These are phyloP conservation scores for Aspidiotus destructor DNA, from an alignment of 2,888 invertebrate genomes.

Conservation along the genomic window DNA sequence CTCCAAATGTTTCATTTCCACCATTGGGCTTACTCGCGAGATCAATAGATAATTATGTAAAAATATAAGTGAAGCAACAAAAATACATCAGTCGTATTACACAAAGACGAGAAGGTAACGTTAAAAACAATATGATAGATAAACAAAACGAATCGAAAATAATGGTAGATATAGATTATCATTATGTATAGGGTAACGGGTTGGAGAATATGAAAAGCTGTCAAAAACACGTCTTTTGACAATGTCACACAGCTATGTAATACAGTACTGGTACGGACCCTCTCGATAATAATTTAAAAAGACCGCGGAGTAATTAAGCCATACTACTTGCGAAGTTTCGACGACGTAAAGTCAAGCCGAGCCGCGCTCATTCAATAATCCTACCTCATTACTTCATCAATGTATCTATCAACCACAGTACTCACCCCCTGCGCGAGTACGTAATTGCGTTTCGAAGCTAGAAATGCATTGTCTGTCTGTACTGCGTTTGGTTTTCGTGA, in stretches of 20 bases:
- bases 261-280: slow-evolving; percentile 19
- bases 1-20: no score
- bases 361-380: slow-evolving; percentile 34
- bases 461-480: slow-evolving; percentile 11
- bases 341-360: slow-evolving; percentile 33
- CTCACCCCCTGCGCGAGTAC: slow-evolving; percentile 16
- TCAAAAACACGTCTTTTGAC: slow-evolving; percentile 26
- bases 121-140: no score
- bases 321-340: slow-evolving; percentile 22
- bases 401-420: slow-evolving; percentile 30
- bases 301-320: slow-evolving; percentile 33
- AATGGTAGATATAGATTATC: no score
- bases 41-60: no score
- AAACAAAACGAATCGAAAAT: no score
- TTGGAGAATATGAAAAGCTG: slow-evolving; percentile 30
- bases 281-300: slow-evolving; percentile 31
- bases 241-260: slow-evolving; percentile 3
- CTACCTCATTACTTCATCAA: slow-evolving; percentile 34
- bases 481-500: no score
- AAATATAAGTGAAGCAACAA: no score
- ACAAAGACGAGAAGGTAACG: no score
- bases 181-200: background rate
- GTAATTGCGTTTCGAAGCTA: slow-evolving; percentile 28
- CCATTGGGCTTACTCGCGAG: no score
- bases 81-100: no score